Base-by-base conservation (phyloP, 2,888 invertebrate genomes). In the Coelopa pilipes region DNA sequence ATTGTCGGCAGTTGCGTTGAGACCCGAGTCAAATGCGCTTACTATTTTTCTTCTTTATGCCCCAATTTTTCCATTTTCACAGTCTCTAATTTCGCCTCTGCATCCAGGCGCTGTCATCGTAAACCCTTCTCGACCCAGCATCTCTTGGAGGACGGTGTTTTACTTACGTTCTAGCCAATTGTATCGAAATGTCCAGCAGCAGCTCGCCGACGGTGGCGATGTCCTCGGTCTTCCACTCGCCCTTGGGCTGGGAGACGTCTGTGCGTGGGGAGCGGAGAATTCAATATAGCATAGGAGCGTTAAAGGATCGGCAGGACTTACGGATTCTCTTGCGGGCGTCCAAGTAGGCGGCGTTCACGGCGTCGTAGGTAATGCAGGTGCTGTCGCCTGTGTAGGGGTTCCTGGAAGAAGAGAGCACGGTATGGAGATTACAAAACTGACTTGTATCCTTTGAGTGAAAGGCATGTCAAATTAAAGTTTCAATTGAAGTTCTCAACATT, bases 321-420 rank as follows among this genome's bases (percentile, higher is more conserved):
- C 96, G 90, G 83, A 96, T 94, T 89, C 96, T 91, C 87, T 95
- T 94, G 82, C 95, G 91, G 68, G 95, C 95, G 85, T 96, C 94
- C 79, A 94, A 88, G 88, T 96, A 96, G 62, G 96, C 96, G 81
- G 94, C 93, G 89, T 96, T 96, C 76, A 96, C 91, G 70, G 96
- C 95, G 82, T 96, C 95, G 86, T 94, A 96, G 7, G 96, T 96
- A 85, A 96, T 95, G 87, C 96, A 96, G 76, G 93, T 93, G 78
- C 93, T 91, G 69, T 92, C 92, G 66, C 92, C 92, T 80, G 91
- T 92, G 82, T 85, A 87, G 34, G 83, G 83, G 74, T 81, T 82
- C 74, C 87, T 87, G 80, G 21, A 80, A 76, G 21, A 72, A 55
- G 62, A 12, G 34, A 34, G 7, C 34, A 34, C 34, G 7, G 34